Evolutionary conservation across 2,888 invertebrate species (phyloP), one percentile per base, ranked within the genome.

Genomic region (Netelia melanura): DNA sequence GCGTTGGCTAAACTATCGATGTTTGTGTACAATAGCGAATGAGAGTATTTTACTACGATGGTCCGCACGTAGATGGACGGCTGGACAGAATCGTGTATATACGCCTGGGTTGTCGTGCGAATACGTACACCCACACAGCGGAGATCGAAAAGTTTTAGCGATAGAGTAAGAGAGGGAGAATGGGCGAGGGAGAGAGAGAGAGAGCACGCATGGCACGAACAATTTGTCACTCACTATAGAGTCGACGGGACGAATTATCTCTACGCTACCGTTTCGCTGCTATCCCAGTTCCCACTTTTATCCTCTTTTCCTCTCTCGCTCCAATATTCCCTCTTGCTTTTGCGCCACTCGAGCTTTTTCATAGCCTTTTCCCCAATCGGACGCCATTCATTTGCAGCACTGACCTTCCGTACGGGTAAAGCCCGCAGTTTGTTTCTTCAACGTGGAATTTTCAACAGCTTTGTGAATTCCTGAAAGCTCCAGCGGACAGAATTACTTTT

Each of bases 141-240:
- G 62, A 9, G 10, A 52, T 17, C 62, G n/a, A 52, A 74, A 74
- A 74, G 74, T 64, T 74, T 74, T 14, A 14, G 10, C 48, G 48
- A 30, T 8, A 5, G 25, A 25, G 25, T 25, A 25, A 30, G 48
- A 25, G 17, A 5, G 30, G 5, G 30, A 30, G 30, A 30, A 5
- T 5, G 30, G 5, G 6, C 3, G 30, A 30, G 30, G 0, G 5
- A 30, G 30, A 30, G 30, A 30, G 30, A 0, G 5, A 30, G 30
- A 30, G 30, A 30, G 30, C 30, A 30, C 23, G 58, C 17, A 23
- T 64, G 30, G 62, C 17, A 48, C 64, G 64, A 75, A 52, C 62
- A 21, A 75, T 75, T 75, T 75, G 74, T 75, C 74, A 75, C 52
- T 64, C 52, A 30, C 44, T 74, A 56, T 14, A 58, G 43, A 56